Conservation (phyloP, 2,797 vertebrate genomes). For the Anas acuta region DNA sequence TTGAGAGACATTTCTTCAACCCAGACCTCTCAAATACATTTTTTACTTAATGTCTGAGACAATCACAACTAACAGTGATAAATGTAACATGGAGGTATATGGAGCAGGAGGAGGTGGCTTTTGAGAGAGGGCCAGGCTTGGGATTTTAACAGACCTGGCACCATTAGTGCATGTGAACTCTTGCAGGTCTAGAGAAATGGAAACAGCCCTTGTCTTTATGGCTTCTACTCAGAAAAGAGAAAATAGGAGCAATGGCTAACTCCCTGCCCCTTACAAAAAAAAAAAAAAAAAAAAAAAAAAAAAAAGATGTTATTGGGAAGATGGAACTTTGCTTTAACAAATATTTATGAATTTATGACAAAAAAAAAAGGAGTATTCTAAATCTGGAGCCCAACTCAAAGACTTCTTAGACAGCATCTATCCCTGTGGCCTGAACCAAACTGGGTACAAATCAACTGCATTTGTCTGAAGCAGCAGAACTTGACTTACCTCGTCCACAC, state of each 20-base stretch:
- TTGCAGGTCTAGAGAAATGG: neutral
- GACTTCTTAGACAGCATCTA: neutral
- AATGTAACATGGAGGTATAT: neutral
- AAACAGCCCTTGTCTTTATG: neutral
- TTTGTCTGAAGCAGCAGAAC: neutral
- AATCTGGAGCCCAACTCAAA: neutral
- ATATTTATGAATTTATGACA: too few relatives aligned
- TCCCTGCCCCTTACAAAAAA: neutral
- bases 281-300: too few relatives aligned
- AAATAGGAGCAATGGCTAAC: neutral
- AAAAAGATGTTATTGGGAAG: neutral
- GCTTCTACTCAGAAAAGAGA: neutral
- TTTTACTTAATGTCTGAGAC: neutral
- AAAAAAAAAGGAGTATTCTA: neutral
- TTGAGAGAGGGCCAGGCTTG: neutral
- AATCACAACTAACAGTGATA: neutral
- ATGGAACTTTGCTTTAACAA: neutral
- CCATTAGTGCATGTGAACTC: rapidly evolving
- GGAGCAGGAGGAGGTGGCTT: neutral
- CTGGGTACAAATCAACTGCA: neutral
- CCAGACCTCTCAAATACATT: neutral
- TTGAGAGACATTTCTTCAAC: neutral
- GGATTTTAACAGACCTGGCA: neutral
- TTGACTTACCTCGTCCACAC: neutral
- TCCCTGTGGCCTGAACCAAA: neutral